Conservation (phyloP, 1,140 invertebrate species). For the Samia ricini region DNA sequence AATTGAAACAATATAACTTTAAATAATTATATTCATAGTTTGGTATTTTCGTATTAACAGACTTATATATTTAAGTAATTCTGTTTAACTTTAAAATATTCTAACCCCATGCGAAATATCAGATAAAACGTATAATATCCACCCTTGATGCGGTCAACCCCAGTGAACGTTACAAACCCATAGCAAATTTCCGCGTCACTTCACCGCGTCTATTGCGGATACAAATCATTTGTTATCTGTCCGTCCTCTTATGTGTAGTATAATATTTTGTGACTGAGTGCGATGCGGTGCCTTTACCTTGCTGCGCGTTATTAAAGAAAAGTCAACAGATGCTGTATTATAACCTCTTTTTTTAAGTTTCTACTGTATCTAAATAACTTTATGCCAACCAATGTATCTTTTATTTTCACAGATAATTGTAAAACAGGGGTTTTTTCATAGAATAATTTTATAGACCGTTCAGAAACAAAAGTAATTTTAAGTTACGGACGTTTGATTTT, state of each 20-base stretch:
- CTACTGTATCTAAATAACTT: too few relatives aligned
- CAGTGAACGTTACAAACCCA: not conserved
- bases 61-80: not conserved
- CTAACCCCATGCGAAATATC: not conserved
- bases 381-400: too few relatives aligned
- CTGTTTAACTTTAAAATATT: not conserved
- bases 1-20: too few relatives aligned
- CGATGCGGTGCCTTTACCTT: slow-evolving; percentile 12
- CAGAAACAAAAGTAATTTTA: too few relatives aligned
- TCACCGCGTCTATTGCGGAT: slow-evolving; percentile 22
- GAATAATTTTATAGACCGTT: too few relatives aligned
- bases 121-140: not conserved
- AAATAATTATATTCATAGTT: too few relatives aligned
- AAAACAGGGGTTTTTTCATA: too few relatives aligned
- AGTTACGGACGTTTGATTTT: too few relatives aligned
- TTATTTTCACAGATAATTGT: too few relatives aligned
- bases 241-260: slow-evolving; percentile 16
- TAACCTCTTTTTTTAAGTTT: not conserved
- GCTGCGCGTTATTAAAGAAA: not conserved
- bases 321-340: slow-evolving; percentile 12
- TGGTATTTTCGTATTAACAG: too few relatives aligned
- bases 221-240: slow-evolving; percentile 37
- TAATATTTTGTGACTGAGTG: slow-evolving; percentile 15
- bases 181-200: slow-evolving; percentile 25
- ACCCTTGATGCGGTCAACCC: slow-evolving; percentile 1